Evolutionary conservation across 2,797 vertebrate species (phyloP), one percentile per base, ranked within the genome.

Genomic region (Phrynocephalus vlangalii): DNA sequence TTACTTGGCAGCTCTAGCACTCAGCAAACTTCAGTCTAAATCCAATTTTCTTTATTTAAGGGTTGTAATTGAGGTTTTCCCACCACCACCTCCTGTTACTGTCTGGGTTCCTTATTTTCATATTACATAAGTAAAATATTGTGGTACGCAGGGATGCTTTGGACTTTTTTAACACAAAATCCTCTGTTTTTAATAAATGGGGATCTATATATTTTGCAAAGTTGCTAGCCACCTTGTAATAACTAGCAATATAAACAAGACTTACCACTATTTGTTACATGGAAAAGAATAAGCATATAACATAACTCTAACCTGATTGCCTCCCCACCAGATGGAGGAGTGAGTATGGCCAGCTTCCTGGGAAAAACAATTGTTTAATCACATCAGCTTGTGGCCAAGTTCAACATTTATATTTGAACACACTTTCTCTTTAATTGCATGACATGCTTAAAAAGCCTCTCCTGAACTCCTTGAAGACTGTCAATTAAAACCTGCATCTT

Each of bases 31-130:
- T 52, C 77, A 79, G 0, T 6, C 79, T 79, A 92, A 93, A 94
- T 93, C 88, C 89, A 87, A 93, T 95, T 94, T 92, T 91, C 88
- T 90, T 91, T 90, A 89, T 91, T 91, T 91, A 90, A 90, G 81
- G 78, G 84, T 76, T 89, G 8, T 75, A 94, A 90, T 90, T 86
- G 91, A 92, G 38, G 75, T 33, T 79, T 50, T 28, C n/a, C 9
- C 82, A 26, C 28, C 18, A 1, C 48, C 63, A 15, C 18, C 18
- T 20, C 48, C 38, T 63, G 15, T 50, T 28, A 30, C 88, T 87
- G 92, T 86, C 91, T 0, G 0, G 68, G 24, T 2, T 1, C 38
- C 85, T 82, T 78, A 28, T 67, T 92, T 87, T n/a, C 86, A 90
- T 88, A 85, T 91, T 72, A 83, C 82, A 92, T 89, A 91, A 91